Percentiles rank a stretch among this genome's conserved stretches.
Conservation (phyloP, 2,888 invertebrate genomes). For the Anthrax anthrax region DNA sequence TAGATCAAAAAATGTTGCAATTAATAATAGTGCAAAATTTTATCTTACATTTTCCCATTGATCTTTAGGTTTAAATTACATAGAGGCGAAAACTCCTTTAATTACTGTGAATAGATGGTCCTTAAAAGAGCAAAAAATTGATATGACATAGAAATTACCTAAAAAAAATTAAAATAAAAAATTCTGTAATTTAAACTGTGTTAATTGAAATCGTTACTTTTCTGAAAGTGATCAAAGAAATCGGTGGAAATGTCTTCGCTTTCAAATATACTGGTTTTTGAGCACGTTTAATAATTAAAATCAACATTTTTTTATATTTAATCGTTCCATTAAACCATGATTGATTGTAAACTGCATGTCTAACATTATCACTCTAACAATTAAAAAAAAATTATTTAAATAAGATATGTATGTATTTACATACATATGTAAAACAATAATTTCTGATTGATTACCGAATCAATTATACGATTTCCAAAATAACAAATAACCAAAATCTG, state of each 20-base stretch:
- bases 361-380: slow-evolving; percentile 21
- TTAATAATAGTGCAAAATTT: too few relatives aligned
- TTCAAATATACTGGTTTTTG: slow-evolving; percentile 22
- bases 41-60: too few relatives aligned
- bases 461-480: slow-evolving; percentile 22
- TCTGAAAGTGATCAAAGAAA: slow-evolving; percentile 25
- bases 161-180: slow-evolving; percentile 4
- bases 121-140: slow-evolving; percentile 27
- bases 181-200: background rate
- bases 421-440: background rate
- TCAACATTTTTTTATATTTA: slow-evolving; percentile 19
- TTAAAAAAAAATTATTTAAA: background rate
- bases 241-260: slow-evolving; percentile 25
- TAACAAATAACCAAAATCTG: slow-evolving; percentile 24
- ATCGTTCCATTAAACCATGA: slow-evolving; percentile 20
- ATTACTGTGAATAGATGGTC: slow-evolving; percentile 21
- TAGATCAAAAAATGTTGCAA: too few relatives aligned
- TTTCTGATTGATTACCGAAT: slow-evolving; percentile 16
- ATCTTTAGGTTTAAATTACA: too few relatives aligned
- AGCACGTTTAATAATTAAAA: slow-evolving; percentile 21
- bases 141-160: slow-evolving; percentile 27
- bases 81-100: too few relatives aligned
- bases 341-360: slow-evolving; percentile 22
- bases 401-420: background rate
- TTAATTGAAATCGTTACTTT: slow-evolving; percentile 20